Conservation (phyloP, 2,113 vertebrate genomes). For the Indicator indicator region DNA sequence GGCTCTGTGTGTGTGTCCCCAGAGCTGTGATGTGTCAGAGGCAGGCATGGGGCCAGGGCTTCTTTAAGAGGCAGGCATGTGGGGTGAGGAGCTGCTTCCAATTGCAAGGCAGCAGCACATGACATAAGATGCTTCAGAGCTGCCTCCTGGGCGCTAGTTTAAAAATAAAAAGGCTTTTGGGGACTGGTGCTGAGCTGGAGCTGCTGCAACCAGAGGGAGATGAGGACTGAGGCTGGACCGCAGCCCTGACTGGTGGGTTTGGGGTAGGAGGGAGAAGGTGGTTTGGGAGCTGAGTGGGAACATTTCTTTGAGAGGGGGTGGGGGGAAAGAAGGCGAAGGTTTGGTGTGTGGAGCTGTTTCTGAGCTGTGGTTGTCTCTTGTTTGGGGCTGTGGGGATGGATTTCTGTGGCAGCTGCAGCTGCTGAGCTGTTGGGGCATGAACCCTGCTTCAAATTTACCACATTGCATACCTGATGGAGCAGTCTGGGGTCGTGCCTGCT, state of each 20-base stretch:
- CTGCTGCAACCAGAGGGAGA: not conserved
- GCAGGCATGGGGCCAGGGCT: not conserved
- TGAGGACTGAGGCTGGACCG: not conserved
- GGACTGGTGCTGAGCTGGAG: not conserved
- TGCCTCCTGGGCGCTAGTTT: slow-evolving; percentile 72
- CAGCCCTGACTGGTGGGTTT: rapidly evolving
- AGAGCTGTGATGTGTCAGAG: not conserved
- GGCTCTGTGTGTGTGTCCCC: too few relatives aligned
- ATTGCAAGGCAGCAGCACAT: slow-evolving; percentile 62
- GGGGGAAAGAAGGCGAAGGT: rapidly evolving
- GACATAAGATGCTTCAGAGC: slow-evolving; percentile 59
- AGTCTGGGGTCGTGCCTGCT: rapidly evolving
- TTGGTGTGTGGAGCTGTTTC: rapidly evolving
- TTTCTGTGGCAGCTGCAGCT: not conserved
- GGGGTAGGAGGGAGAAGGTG: not conserved
- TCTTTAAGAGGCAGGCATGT: slow-evolving; percentile 80
- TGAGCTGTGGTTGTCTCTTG: not conserved
- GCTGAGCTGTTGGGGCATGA: rapidly evolving
- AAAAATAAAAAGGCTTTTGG: slow-evolving; percentile 71
- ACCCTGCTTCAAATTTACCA: not conserved
- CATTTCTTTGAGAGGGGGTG: rapidly evolving
- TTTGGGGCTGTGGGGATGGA: not conserved
- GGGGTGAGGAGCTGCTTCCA: slow-evolving; percentile 81
- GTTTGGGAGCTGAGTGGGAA: rapidly evolving
- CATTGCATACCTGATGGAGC: rapidly evolving